phyloP scores from a whole-genome alignment of 2,888 invertebrate genomes.

The Dusona sp. region DNA sequence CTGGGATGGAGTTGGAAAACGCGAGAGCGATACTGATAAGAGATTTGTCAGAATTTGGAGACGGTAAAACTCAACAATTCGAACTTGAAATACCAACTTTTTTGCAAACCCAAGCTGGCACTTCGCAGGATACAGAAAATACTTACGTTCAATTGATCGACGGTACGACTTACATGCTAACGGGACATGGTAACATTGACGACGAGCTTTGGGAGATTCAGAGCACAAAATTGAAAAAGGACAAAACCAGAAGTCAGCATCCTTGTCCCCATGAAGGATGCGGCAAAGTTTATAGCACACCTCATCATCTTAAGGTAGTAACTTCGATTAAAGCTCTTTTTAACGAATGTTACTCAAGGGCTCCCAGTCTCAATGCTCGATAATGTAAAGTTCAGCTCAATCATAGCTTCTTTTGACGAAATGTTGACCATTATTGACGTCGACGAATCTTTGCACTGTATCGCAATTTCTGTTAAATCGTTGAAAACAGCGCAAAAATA shows the following conservation, averaged over 20 bases:
- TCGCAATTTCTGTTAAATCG: too few species aligned
- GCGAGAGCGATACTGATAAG: slow-evolving; percentile 80
- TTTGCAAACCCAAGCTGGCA: slow-evolving; percentile 71
- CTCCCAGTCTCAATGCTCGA: not conserved
- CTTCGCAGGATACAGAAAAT: slow-evolving; percentile 74
- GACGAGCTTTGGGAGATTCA: slow-evolving; percentile 79
- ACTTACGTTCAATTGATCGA: slow-evolving; percentile 79
- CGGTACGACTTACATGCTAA: slow-evolving; percentile 80
- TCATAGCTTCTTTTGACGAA: too few species aligned
- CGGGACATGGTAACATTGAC: slow-evolving; percentile 75
- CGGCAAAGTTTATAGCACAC: slow-evolving; percentile 85
- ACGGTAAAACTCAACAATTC: slow-evolving; percentile 79
- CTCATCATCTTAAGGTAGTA: slow-evolving; percentile 85
- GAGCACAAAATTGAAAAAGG: slow-evolving; percentile 76
- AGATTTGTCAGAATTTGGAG: slow-evolving; percentile 77
- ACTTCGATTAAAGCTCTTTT: not conserved
- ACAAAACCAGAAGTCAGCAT: slow-evolving; percentile 77
- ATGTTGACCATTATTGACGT: too few species aligned
- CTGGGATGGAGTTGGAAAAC: slow-evolving; percentile 76
- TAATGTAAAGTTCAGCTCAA: not conserved
- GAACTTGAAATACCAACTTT: slow-evolving; percentile 77
- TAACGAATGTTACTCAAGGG: not conserved
- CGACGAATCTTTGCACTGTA: too few species aligned
- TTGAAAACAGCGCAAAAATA: too few species aligned
- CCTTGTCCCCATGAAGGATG: slow-evolving; percentile 85